These are phyloP conservation scores for Anthoscopus minutus DNA, from an alignment of 2,113 vertebrate genomes.

Conservation along the genomic window DNA sequence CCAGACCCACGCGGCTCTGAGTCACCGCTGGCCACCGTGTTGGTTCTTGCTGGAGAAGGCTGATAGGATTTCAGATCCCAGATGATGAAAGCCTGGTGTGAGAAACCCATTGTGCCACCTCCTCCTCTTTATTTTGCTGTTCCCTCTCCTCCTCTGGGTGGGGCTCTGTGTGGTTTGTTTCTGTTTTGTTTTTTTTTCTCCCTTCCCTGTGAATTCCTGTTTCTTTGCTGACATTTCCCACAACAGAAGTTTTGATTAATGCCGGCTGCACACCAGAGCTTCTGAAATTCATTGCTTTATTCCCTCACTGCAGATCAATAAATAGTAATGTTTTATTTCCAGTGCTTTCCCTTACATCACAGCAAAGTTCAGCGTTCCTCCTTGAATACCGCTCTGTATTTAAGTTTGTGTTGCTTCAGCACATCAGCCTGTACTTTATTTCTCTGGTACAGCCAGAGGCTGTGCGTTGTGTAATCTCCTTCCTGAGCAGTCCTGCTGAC, in stretches of 20 bases:
- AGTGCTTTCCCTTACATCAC: conserved; percentile 33
- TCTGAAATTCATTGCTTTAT: conserved; percentile 60
- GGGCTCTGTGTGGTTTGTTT: background rate
- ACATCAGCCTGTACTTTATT: conserved; percentile 18
- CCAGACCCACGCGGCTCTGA: background rate
- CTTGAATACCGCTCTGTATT: background rate
- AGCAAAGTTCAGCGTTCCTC: background rate
- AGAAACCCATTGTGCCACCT: conserved; percentile 36
- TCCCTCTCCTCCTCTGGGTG: conserved; percentile 20
- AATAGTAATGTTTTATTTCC: conserved; percentile 60
- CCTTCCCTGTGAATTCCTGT: background rate
- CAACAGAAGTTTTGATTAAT: conserved; percentile 52
- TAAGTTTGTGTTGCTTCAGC: conserved; percentile 4
- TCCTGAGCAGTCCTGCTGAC: background rate
- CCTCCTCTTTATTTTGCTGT: background rate
- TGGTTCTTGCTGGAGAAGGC: background rate
- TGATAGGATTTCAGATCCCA: background rate
- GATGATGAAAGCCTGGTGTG: background rate
- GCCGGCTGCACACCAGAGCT: conserved; percentile 22
- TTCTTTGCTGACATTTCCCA: conserved; percentile 47
- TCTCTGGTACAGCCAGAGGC: background rate
- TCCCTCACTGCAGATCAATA: conserved; percentile 60
- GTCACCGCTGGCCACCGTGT: background rate
- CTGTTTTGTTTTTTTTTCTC: background rate
- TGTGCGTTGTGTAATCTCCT: background rate